Conservation (phyloP, 1,140 invertebrate species). For the Drosophila funebris region DNA sequence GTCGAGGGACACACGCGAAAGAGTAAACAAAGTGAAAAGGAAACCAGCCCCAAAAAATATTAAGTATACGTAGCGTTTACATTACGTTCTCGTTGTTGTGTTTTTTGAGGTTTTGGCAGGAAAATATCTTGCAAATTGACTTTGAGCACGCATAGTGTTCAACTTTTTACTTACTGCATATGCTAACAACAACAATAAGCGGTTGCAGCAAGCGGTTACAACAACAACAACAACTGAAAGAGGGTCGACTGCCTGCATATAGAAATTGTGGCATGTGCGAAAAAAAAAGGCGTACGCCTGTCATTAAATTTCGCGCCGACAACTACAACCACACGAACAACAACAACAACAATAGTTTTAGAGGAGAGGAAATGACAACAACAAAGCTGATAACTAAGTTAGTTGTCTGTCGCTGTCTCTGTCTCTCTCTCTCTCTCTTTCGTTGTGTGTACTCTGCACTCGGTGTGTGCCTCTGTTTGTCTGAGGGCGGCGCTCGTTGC, state of each 20-base stretch:
- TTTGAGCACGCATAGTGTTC: constrained; percentile 66
- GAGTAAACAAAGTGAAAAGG: constrained; percentile 5
- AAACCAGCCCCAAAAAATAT: constrained; percentile 33
- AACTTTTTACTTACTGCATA: constrained; percentile 41
- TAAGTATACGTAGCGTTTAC: constrained; percentile 64
- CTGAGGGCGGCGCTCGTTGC: constrained; percentile 46
- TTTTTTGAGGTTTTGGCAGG: constrained; percentile 47
- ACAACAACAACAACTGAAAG: constrained; percentile 5
- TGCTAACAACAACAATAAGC: constrained; percentile 2
- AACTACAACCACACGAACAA: constrained; percentile 23
- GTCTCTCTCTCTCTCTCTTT: background rate
- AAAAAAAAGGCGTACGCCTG: constrained; percentile 70
- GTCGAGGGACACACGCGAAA: constrained; percentile 24
- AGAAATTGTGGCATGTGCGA: constrained; percentile 66
- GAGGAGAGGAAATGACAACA: constrained; percentile 43
- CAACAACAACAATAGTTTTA: background rate
- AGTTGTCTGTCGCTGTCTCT: constrained; percentile 33
- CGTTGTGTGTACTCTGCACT: too few relatives aligned
- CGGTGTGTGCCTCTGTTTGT: constrained; percentile 20
- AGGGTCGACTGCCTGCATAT: constrained; percentile 28
- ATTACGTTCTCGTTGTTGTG: constrained; percentile 23
- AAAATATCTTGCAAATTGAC: constrained; percentile 73
- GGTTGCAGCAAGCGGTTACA: constrained; percentile 22
- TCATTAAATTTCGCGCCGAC: constrained; percentile 76
- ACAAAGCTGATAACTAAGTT: constrained; percentile 64